Evolutionary conservation across 2,888 invertebrate genomes (phyloP), one percentile per base, ranked within the genome.

Genomic region (Dynastes grantii): DNA sequence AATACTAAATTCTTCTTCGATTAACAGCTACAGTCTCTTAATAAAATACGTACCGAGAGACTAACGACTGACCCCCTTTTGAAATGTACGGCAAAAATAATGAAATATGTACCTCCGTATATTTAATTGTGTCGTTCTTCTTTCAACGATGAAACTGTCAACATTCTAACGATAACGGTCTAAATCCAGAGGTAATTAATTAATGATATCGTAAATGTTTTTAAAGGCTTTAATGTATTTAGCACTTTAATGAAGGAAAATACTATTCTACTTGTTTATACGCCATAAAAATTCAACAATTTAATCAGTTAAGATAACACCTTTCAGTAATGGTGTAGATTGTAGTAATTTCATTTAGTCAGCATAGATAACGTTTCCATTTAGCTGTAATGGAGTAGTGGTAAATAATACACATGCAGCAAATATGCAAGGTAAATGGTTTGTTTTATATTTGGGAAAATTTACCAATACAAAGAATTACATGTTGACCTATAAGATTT

Each of bases 31-130:
- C n/a, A 27, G 32, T 13, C n/a, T 51, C 29, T 49, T 53, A 49
- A 68, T 68, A 68, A 68, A 51, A 68, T 51, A 68, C 16, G 51
- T 51, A 68, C 11, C 49, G 29, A 53, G 29, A 68, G 51, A 49
- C 53, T 67, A 40, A 65, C 65, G 22, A 22, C 16, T 68, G 68
- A 68, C 68, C 68, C 68, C 68, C 68, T 68, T 68, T 68, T 51
- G 27, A 68, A 68, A 27, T 40, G 68, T 3, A 51, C 27, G 29
- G n/a, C 29, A 68, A 68, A 68, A 68, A 9, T 51, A 68, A 53
- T 49, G 68, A 68, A 68, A 49, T 68, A 68, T 68, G 29, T 68
- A 49, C 27, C 68, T 68, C 51, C 13, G 51, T 51, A 27, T 67
- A 67, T 68, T 68, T 51, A 68, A 63, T 32, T 63, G 4, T 11